Evolutionary conservation across 2,888 invertebrate species (phyloP).

Genomic region (Sphaerophoria taeniata): DNA sequence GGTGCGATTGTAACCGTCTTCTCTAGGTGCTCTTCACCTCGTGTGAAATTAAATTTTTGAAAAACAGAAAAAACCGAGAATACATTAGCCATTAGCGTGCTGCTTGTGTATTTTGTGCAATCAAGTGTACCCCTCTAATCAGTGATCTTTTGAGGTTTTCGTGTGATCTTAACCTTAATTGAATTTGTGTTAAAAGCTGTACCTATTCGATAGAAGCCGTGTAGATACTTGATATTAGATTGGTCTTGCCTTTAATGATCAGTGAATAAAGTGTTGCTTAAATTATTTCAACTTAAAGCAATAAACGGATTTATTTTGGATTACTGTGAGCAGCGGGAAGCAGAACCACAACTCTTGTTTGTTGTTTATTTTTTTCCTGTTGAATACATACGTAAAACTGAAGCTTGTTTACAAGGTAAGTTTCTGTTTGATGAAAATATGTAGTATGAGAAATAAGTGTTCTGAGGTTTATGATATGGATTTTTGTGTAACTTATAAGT

Average conservation of each 20-base stretch:
- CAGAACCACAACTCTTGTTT: conserved; percentile 59
- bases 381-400: conserved; percentile 50
- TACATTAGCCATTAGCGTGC: conserved; percentile 26
- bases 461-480: not conserved
- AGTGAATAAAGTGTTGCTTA: conserved; percentile 42
- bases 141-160: conserved; percentile 42
- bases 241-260: conserved; percentile 15
- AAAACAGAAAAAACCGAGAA: not conserved
- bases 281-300: conserved; percentile 24
- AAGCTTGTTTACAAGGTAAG: conserved; percentile 59
- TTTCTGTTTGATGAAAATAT: conserved; percentile 1
- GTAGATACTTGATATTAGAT: conserved; percentile 16
- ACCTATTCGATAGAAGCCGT: not conserved
- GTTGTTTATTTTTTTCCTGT: conserved; percentile 24
- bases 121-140: conserved; percentile 1
- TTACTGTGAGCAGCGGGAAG: conserved; percentile 51
- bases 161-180: not conserved
- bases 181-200: not conserved
- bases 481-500: not conserved
- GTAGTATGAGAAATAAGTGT: conserved; percentile 1
- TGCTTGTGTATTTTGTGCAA: conserved; percentile 36
- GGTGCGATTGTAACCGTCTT: conserved; percentile 11
- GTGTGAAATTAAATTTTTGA: not conserved
- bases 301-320: conserved; percentile 42
- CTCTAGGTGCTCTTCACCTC: not conserved